Conservation (phyloP, 2,797 vertebrate species). For the Malurus splendens region DNA sequence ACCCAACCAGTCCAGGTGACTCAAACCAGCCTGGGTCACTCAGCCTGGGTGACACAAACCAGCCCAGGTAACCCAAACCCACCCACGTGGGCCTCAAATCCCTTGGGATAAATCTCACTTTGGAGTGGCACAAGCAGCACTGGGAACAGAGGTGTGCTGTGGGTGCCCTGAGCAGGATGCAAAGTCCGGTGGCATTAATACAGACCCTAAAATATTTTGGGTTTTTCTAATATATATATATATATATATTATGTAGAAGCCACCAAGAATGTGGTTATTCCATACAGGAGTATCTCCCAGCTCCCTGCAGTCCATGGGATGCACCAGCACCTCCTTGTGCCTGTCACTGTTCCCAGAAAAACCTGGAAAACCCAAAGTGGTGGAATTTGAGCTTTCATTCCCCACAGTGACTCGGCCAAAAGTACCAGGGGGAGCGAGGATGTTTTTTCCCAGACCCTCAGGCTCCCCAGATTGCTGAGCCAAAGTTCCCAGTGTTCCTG, state of each 20-base stretch:
- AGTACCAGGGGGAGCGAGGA: fast-evolving
- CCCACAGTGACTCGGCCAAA: background rate
- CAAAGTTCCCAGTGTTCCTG: background rate
- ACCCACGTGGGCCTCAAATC: background rate
- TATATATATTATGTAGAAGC: no score
- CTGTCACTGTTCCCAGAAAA: background rate
- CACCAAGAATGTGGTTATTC: background rate
- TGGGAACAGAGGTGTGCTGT: fast-evolving
- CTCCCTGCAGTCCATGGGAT: background rate
- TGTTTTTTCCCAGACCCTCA: background rate
- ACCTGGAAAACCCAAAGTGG: background rate
- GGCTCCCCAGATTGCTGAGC: background rate
- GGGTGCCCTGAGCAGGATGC: background rate
- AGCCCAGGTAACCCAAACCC: background rate
- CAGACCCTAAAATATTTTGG: background rate
- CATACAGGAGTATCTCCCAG: fast-evolving
- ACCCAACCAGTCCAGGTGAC: background rate
- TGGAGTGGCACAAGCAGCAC: fast-evolving
- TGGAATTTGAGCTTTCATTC: background rate
- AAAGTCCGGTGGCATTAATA: background rate
- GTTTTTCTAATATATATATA: no score
- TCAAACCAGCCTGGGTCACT: background rate
- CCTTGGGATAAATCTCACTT: background rate
- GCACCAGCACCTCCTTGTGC: background rate
- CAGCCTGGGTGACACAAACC: background rate